Conservation (phyloP, 2,888 invertebrate species). For the Sturmia bella region DNA sequence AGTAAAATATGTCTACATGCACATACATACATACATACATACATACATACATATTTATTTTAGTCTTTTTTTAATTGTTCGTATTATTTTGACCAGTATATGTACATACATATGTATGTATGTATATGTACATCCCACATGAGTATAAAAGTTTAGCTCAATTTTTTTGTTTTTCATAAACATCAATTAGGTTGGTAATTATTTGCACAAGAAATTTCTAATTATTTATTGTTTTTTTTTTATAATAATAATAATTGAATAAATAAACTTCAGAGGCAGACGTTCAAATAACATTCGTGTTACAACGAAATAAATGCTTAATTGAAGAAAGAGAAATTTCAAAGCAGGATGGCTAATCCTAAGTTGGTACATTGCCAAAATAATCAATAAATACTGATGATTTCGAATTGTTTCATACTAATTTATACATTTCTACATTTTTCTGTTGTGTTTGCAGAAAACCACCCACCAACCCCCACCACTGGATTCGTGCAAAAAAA, state of each 20-base stretch:
- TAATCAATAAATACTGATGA: slow-evolving; percentile 38
- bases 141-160: slow-evolving; percentile 27
- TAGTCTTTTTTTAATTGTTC: too few relatives aligned
- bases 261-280: slow-evolving; percentile 27
- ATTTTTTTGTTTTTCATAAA: too few relatives aligned
- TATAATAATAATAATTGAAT: slow-evolving; percentile 35
- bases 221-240: slow-evolving; percentile 22
- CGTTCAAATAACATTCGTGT: slow-evolving; percentile 21
- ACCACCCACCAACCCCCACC: slow-evolving; percentile 46
- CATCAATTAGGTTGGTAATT: slow-evolving; percentile 39
- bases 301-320: slow-evolving; percentile 14
- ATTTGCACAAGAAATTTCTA: slow-evolving; percentile 45
- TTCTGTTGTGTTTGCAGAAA: slow-evolving; percentile 4
- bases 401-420: background rate
- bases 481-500: slow-evolving; percentile 29
- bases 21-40: too few relatives aligned
- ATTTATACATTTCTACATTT: background rate
- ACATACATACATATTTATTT: too few relatives aligned
- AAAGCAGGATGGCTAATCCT: slow-evolving; percentile 31
- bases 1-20: too few relatives aligned
- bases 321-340: slow-evolving; percentile 45
- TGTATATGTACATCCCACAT: too few relatives aligned
- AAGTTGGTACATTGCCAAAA: background rate
- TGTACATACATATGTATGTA: too few relatives aligned
- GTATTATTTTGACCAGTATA: too few relatives aligned